Percentiles rank a stretch among this genome's conserved stretches.
These are phyloP conservation scores for Ornithoptera priamus DNA, from an alignment of 2,888 invertebrate species.

Conservation along the genomic window DNA sequence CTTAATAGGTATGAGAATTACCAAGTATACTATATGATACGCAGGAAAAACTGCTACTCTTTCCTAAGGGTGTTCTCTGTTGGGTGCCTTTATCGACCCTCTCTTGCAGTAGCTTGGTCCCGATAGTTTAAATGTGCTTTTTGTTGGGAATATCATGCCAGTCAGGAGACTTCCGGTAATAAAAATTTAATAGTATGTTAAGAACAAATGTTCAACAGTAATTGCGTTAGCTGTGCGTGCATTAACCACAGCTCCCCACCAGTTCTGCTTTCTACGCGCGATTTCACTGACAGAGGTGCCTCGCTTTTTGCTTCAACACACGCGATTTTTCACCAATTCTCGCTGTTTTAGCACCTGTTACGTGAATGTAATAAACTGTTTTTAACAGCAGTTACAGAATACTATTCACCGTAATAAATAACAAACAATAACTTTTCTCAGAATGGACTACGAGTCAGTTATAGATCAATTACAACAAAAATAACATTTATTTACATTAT, in stretches of 20 bases:
- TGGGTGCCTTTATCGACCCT: no score
- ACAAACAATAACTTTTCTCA: background rate
- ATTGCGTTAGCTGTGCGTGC: slow-evolving; percentile 55
- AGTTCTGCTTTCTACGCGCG: slow-evolving; percentile 79
- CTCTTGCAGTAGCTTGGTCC: no score
- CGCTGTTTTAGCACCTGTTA: slow-evolving; percentile 52
- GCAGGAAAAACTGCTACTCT: no score
- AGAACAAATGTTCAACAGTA: slow-evolving; percentile 41
- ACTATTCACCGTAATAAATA: slow-evolving; percentile 5
- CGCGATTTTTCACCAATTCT: slow-evolving; percentile 68
- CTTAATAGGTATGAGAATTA: no score
- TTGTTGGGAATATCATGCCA: no score
- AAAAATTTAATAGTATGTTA: background rate
- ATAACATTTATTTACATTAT: no score
- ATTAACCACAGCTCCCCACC: slow-evolving; percentile 54
- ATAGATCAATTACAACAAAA: no score
- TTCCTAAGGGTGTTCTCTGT: no score
- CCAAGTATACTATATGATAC: no score
- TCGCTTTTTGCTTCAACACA: slow-evolving; percentile 56
- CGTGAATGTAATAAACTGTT: slow-evolving; percentile 35
- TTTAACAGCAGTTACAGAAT: slow-evolving; percentile 11
- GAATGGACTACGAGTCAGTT: no score
- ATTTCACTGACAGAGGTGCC: slow-evolving; percentile 68
- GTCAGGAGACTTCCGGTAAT: no score
- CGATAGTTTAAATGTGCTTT: no score